Conservation (phyloP, 2,113 vertebrate genomes). For the Podiceps cristatus region DNA sequence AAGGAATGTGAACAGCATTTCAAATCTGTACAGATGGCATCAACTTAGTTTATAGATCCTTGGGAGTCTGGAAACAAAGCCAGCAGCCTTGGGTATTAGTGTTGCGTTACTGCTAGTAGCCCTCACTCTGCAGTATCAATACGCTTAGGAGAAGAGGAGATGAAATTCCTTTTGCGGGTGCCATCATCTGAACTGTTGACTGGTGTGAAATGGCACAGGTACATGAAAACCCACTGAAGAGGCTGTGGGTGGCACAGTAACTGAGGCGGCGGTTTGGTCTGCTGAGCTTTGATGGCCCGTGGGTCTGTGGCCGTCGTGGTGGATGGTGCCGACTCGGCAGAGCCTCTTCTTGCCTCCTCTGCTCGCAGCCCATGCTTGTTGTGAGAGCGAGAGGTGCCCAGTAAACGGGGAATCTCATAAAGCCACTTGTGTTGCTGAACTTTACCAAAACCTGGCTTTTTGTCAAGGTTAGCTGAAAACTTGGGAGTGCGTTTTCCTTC, state of each 20-base stretch:
- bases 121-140: background rate
- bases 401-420: background rate
- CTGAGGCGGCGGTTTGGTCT: background rate
- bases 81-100: background rate
- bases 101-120: background rate
- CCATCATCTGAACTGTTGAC: background rate
- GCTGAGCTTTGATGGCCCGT: background rate
- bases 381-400: background rate
- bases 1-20: background rate
- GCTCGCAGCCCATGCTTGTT: rapidly evolving
- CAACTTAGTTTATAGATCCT: background rate
- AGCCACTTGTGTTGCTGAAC: background rate
- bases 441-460: background rate
- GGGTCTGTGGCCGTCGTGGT: background rate
- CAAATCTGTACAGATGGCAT: background rate
- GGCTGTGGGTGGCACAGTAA: background rate
- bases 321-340: background rate
- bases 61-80: background rate
- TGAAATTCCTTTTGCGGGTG: background rate
- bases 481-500: background rate
- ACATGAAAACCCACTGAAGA: background rate
- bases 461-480: background rate
- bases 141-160: background rate
- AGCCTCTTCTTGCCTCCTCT: background rate
- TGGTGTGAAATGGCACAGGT: background rate